These are phyloP conservation scores for Rachycentron canadum DNA, from an alignment of 2,797 vertebrate genomes.

Conservation along the genomic window DNA sequence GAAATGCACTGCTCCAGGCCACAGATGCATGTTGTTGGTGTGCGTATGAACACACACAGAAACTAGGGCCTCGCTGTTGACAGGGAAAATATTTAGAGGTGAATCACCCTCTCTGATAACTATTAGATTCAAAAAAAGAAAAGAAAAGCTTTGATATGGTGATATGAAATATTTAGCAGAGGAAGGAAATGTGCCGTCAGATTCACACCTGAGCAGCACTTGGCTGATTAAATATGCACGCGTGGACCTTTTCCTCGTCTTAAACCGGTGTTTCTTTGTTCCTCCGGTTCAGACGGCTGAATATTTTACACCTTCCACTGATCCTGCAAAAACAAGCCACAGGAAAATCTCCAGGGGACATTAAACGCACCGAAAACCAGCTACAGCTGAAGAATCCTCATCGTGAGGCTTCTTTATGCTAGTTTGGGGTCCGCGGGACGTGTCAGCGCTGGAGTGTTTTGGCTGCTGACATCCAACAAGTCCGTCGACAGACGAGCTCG, in stretches of 20 bases:
- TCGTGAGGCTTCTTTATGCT: background rate
- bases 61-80: background rate
- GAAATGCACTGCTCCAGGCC: slow-evolving; percentile 29
- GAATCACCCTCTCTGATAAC: background rate
- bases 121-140: too few relatives aligned
- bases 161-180: slow-evolving; percentile 44
- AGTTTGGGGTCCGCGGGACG: background rate
- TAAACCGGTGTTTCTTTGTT: slow-evolving; percentile 19
- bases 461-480: background rate
- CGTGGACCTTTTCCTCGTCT: slow-evolving; percentile 7
- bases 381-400: slow-evolving; percentile 3
- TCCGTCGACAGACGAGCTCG: slow-evolving; percentile 1
- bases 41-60: slow-evolving; percentile 1
- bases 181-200: background rate
- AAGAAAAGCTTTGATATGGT: background rate
- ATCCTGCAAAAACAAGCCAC: background rate
- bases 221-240: slow-evolving; percentile 37
- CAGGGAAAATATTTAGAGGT: background rate
- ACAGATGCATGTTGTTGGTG: slow-evolving; percentile 28
- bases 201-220: slow-evolving; percentile 46
- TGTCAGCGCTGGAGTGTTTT: too few relatives aligned
- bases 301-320: background rate
- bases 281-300: slow-evolving; percentile 2
- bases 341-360: background rate
- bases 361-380: background rate